These are phyloP conservation scores for Ctenomys sociabilis DNA, from an alignment of 2,113 vertebrate genomes.

Conservation along the genomic window DNA sequence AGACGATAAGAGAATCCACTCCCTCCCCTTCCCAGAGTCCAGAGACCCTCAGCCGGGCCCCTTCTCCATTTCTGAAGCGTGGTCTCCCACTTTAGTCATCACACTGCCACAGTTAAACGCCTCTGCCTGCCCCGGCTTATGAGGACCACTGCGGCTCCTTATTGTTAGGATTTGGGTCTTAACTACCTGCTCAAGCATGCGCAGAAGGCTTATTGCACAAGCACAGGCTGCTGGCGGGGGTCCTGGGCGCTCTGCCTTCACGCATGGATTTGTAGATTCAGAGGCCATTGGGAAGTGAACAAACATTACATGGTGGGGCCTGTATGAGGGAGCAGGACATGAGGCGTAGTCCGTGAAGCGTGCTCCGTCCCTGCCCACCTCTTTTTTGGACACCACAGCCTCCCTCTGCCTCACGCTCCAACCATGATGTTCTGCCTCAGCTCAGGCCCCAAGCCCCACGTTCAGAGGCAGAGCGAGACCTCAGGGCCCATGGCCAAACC, in stretches of 20 bases:
- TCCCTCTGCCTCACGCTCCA: not conserved
- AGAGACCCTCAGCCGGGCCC: no score
- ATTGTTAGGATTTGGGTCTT: no score
- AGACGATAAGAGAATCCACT: not conserved
- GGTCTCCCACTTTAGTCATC: not conserved
- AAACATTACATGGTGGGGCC: not conserved
- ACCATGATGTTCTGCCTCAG: not conserved
- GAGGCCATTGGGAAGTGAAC: not conserved
- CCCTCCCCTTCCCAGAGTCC: not conserved
- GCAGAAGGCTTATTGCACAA: not conserved
- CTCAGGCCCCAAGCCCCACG: not conserved
- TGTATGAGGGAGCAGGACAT: not conserved
- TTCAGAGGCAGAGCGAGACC: no score
- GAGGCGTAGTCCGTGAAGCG: not conserved
- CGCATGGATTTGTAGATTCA: not conserved
- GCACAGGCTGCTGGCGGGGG: not conserved
- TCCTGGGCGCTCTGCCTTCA: not conserved
- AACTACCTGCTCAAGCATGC: not conserved
- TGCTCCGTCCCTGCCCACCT: not conserved
- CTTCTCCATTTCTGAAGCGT: not conserved
- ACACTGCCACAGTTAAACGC: not conserved
- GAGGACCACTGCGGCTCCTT: not conserved
- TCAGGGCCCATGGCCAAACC: not conserved
- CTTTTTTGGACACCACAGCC: not conserved
- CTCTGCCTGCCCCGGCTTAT: not conserved